Percentiles rank a stretch among this genome's conserved stretches.
These are phyloP conservation scores for Erythrocercus mccallii DNA, from an alignment of 2,113 vertebrate species.

Conservation along the genomic window DNA sequence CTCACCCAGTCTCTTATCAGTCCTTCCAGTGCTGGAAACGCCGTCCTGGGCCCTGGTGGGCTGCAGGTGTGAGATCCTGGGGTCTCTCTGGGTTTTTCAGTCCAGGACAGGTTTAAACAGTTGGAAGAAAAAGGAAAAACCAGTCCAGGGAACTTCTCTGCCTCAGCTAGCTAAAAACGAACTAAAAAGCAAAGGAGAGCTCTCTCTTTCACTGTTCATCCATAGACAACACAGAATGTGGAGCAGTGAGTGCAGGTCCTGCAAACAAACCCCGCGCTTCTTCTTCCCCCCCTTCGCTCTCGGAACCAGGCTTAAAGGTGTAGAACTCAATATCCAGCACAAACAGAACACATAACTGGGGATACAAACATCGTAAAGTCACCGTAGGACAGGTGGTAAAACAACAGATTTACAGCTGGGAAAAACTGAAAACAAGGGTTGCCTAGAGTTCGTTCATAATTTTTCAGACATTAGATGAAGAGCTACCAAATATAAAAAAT, in stretches of 20 bases:
- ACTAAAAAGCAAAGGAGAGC: not conserved
- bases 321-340: not conserved
- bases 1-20: not conserved
- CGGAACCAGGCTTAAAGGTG: not conserved
- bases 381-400: not conserved
- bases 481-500: not conserved
- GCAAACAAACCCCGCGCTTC: not conserved
- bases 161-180: not conserved
- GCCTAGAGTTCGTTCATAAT: not conserved
- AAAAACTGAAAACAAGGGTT: not conserved
- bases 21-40: not conserved
- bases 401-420: not conserved
- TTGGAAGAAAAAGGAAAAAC: not conserved
- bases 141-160: not conserved
- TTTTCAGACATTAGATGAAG: not conserved
- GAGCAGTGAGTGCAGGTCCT: not conserved
- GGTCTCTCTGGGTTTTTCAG: not conserved
- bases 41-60: not conserved
- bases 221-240: not conserved
- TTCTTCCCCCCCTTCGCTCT: not conserved
- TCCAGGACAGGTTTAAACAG: not conserved
- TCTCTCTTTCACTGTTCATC: not conserved
- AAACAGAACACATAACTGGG: not conserved
- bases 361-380: not conserved
- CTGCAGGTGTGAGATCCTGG: not conserved